Conservation (phyloP, 1,140 invertebrate species). For the Gonatopus flavifemur region DNA sequence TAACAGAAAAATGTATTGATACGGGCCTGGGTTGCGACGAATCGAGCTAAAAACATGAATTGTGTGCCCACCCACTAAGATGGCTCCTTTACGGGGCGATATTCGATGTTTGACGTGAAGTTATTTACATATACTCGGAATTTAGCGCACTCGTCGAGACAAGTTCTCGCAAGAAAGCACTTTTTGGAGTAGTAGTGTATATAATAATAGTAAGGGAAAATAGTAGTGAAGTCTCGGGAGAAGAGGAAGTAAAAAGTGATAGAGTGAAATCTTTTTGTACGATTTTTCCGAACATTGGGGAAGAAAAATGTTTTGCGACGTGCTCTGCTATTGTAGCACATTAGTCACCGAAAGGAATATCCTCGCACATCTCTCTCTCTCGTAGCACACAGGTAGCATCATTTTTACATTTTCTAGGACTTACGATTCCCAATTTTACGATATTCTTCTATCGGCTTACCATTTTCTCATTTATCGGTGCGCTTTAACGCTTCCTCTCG, state of each 20-base stretch:
- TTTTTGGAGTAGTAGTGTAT: conserved; percentile 11
- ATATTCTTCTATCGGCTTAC: too few species aligned
- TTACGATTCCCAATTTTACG: too few species aligned
- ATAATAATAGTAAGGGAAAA: background rate
- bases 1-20: too few species aligned
- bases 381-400: conserved; percentile 20
- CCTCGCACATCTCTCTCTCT: conserved; percentile 14
- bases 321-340: conserved; percentile 40
- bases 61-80: conserved; percentile 55
- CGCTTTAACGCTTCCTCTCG: too few species aligned
- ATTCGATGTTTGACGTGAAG: conserved; percentile 50
- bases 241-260: conserved; percentile 1
- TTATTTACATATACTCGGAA: conserved; percentile 45
- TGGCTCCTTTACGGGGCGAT: conserved; percentile 51
- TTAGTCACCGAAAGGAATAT: conserved; percentile 32
- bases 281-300: background rate
- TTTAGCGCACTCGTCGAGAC: conserved; percentile 21
- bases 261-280: conserved; percentile 13
- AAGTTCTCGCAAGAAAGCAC: conserved; percentile 18
- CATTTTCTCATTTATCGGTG: too few species aligned
- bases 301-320: conserved; percentile 15
- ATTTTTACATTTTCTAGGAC: too few species aligned
- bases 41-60: conserved; percentile 29
- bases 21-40: conserved; percentile 21
- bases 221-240: background rate